Evolutionary conservation across 2,113 vertebrate species (phyloP), one percentile per base, ranked within the genome.

Genomic region (Fulmarus glacialis): DNA sequence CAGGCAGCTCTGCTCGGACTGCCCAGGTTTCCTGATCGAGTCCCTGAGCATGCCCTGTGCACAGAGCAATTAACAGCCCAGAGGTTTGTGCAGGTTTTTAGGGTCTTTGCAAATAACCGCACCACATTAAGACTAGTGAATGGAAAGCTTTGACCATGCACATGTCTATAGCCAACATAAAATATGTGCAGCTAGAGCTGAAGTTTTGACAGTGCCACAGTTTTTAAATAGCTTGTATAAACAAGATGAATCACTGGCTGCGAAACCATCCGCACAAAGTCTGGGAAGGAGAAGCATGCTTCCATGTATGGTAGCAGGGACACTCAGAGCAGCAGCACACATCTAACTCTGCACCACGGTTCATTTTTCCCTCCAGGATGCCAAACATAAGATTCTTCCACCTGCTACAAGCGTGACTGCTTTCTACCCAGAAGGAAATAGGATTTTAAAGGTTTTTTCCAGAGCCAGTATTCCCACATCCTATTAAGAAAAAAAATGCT

Each of bases 271-370:
- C 6, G 0, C 89, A 38, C 34, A 16, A 42, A 75, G 89, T 30
- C 82, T 50, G 93, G 78, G 27, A 48, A 55, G 11, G 30, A 88
- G 87, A 78, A 75, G 77, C 29, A 26, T 1, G 19, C 36, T 74
- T 66, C 86, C 86, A 92, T 75, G 50, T 90, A 87, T 71, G 89
- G 89, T 45, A 92, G 77, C 66, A 21, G 10, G 78, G 78, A 40
- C 60, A 30, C 21, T 24, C 26, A 0, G 52, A 77, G 62, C 68
- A 66, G 82, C 79, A 66, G 89, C 71, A 21, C 9, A 0, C 4
- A 34, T 30, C 70, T 48, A 73, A 52, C 75, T 62, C 89, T 43
- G 79, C 81, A 48, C n/a, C n/a, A 42, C 2, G 0, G 5, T 6
- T 62, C 40, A 3, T 15, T 34, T 9, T 30, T 8, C 64, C 38